A percentile compares a stretch with the other conserved stretches of the same genome.
These are phyloP conservation scores for Drosophila chauvacae DNA, from an alignment of 1,140 invertebrate genomes.

Conservation along the genomic window DNA sequence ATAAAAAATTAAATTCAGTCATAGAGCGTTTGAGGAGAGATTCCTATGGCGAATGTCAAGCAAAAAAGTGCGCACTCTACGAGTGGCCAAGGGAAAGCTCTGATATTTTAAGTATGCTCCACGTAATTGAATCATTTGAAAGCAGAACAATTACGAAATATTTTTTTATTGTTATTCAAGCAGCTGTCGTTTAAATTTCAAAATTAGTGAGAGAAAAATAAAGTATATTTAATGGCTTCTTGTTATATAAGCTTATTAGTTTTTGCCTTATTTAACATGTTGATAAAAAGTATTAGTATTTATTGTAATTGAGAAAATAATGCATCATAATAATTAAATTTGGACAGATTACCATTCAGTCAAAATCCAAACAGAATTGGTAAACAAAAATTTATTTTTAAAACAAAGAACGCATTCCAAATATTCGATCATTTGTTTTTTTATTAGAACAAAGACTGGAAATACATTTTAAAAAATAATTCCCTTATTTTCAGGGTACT, in stretches of 20 bases:
- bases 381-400: conserved; percentile 18
- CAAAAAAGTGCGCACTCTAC: conserved; percentile 39
- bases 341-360: conserved; percentile 6
- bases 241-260: background rate
- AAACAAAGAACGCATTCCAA: conserved; percentile 11
- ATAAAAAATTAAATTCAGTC: conserved; percentile 33
- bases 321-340: background rate
- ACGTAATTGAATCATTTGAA: conserved; percentile 33
- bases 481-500: background rate
- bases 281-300: background rate
- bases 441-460: conserved; percentile 18
- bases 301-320: background rate
- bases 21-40: conserved; percentile 56
- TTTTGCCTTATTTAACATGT: background rate
- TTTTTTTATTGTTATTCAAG: conserved; percentile 1
- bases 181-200: conserved; percentile 14
- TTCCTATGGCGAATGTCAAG: conserved; percentile 59
- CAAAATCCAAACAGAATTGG: background rate
- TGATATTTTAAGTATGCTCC: conserved; percentile 13
- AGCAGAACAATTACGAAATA: conserved; percentile 28
- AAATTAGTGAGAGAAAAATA: conserved; percentile 5
- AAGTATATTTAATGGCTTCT: conserved; percentile 7
- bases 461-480: conserved; percentile 1
- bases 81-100: background rate
- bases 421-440: conserved; percentile 7